Evolutionary conservation across 2,888 invertebrate species (phyloP).

Genomic region (Panorpa germanica): DNA sequence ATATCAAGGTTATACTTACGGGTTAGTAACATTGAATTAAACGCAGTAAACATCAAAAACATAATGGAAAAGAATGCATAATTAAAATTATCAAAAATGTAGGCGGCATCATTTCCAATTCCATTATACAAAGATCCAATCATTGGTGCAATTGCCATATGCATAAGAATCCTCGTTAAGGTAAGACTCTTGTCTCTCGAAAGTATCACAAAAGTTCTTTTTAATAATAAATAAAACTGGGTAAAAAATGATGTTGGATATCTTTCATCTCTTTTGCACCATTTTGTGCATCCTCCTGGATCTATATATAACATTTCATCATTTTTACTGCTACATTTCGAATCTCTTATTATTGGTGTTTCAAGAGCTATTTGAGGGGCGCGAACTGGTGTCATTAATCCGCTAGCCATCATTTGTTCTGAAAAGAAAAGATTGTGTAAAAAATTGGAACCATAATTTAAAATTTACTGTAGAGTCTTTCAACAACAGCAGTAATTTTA

Average conservation of each 20-base stretch:
- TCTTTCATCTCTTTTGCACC: slow-evolving; percentile 21
- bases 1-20: slow-evolving; percentile 44
- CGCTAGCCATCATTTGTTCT: slow-evolving; percentile 31
- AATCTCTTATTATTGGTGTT: slow-evolving; percentile 13
- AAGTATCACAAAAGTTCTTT: slow-evolving; percentile 38
- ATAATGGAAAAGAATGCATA: slow-evolving; percentile 81
- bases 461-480: background rate
- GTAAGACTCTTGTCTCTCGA: slow-evolving; percentile 59
- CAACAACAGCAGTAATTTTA: background rate
- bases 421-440: slow-evolving; percentile 13
- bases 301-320: slow-evolving; percentile 16
- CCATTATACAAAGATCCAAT: slow-evolving; percentile 69
- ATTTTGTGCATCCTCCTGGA: slow-evolving; percentile 14
- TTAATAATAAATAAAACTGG: slow-evolving; percentile 38
- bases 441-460: slow-evolving; percentile 3
- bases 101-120: slow-evolving; percentile 71
- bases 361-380: slow-evolving; percentile 22
- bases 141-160: slow-evolving; percentile 58
- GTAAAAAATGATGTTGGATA: slow-evolving; percentile 37
- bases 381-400: slow-evolving; percentile 30
- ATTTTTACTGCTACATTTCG: slow-evolving; percentile 15
- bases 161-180: slow-evolving; percentile 57
- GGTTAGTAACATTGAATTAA: slow-evolving; percentile 73
- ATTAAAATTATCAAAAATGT: slow-evolving; percentile 70
- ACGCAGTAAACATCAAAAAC: slow-evolving; percentile 88